Evolutionary conservation across 2,888 invertebrate genomes (phyloP), one percentile per base, ranked within the genome.

Genomic region (Drosophila melanosoma): DNA sequence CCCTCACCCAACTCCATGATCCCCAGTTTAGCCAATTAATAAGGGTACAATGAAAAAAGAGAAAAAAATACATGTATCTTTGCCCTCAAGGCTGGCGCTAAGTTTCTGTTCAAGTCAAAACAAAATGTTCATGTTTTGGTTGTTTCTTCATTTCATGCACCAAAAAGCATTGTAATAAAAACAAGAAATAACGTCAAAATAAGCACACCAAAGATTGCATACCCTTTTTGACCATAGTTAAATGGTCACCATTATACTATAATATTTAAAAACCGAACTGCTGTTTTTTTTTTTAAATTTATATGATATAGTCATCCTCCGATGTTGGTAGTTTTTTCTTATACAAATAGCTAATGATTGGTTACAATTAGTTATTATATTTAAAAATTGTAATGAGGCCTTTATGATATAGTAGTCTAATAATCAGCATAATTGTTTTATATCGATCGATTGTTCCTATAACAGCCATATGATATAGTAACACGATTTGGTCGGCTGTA

Each of bases 51-150:
- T 15, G 15, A 15, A 42, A 20, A 36, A 51, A 48, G 51, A n/a
- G 26, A 40, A 40, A 40, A 45, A 45, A 49, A 35, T 40, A 7
- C 52, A 62, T 62, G 62, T 56, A 23, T 23, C 29, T 59, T 53
- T 80, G 61, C 61, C 76, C 69, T n/a, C 35, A 51, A 69, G 85
- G 74, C 82, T 84, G 87, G 82, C 83, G 87, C 87, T 83, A 74
- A 82, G 69, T 76, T 68, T 74, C 35, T 40, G 63, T 53, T 48
- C 62, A 67, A 53, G 51, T 71, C 59, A 67, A 68, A 68, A 51
- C 35, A 68, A 68, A 32, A 32, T 57, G 15, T 57, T 57, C 40
- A 32, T 15, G 40, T 29, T 57, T 57, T 57, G 32, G 49, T 36
- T 29, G 56, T 40, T 56, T 56, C 38, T 4, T 59, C 36, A 23